Evolutionary conservation across 2,888 invertebrate genomes (phyloP), one percentile per base, ranked within the genome.

Genomic region (Cosmia trapezina): DNA sequence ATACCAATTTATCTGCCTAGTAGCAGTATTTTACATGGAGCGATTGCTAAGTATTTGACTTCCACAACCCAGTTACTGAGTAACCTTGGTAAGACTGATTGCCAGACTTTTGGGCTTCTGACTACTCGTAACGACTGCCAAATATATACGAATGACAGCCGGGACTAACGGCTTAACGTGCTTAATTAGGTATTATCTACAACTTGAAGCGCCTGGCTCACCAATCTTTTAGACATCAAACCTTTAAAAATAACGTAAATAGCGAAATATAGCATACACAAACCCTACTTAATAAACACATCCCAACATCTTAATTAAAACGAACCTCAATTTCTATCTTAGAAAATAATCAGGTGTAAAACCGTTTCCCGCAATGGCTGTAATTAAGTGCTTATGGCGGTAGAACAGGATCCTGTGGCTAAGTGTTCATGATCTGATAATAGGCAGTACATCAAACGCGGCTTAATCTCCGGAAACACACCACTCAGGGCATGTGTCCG

Each of bases 401-500:
- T 22, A 22, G 67, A 37, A 9, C 59, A 57, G 57, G 60, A 72
- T 69, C 47, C n/a, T 19, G 56, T n/a, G 54, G 71, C 57, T 78
- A 70, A 78, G 78, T 81, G 71, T 61, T 66, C 61, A 69, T 71
- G 81, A 81, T 81, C 73, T 81, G 73, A 69, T 77, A 77, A 78
- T 57, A 71, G 80, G 62, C 54, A 45, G 78, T 80, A 69, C 63
- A 80, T 80, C 72, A 81, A 73, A 71, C 28, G 54, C 51, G 43
- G 67, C 49, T 45, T 79, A 69, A 82, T 82, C 82, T 69, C 76
- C 79, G 79, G 79, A 82, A 82, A 79, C 82, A 76, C 65, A 72
- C 73, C 75, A 78, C 74, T 81, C 64, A 70, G 53, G 53, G 63
- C 63, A 66, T 76, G 67, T 76, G 82, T 79, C 79, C 70, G 63